phyloP scores from a whole-genome alignment of 1,140 invertebrate species.

The Wasmannia auropunctata region DNA sequence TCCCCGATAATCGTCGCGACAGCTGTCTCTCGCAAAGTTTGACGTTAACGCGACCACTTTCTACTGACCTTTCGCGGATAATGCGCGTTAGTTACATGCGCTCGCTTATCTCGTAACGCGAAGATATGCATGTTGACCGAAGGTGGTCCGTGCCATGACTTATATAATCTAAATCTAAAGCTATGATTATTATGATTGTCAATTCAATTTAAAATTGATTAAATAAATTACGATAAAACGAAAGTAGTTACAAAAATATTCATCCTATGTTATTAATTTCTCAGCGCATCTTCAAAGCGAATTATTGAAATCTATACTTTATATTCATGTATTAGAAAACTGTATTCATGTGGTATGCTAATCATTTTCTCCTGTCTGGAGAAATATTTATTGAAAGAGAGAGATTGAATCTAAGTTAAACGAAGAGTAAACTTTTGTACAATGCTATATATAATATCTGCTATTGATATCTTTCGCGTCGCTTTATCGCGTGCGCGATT shows the following conservation, averaged over 20 bases:
- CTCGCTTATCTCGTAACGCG: constrained; percentile 3
- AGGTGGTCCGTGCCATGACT: not conserved
- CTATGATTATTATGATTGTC: not conserved
- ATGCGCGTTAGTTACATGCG: not conserved
- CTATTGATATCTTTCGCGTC: not conserved
- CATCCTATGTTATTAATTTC: not conserved
- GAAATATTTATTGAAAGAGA: not conserved
- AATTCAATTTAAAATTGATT: not conserved
- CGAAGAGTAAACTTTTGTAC: not conserved
- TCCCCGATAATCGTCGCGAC: constrained; percentile 24
- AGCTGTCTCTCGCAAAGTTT: constrained; percentile 45
- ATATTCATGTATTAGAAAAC: not conserved
- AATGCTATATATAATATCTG: not conserved
- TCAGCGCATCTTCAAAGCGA: not conserved
- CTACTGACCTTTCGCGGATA: constrained; percentile 30
- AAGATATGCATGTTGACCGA: constrained; percentile 16
- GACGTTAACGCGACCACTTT: constrained; percentile 32
- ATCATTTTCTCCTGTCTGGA: not conserved
- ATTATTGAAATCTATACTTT: not conserved
- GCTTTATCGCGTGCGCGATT: constrained; percentile 2
- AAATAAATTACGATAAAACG: not conserved
- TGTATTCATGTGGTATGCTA: not conserved
- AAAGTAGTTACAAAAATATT: not conserved
- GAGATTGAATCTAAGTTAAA: not conserved
- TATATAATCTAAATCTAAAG: not conserved